Percentiles rank a stretch among this genome's conserved stretches.
These are phyloP conservation scores for Henricia sp. DNA, from an alignment of 53 echinoderm and acorn worm species.

Conservation along the genomic window DNA sequence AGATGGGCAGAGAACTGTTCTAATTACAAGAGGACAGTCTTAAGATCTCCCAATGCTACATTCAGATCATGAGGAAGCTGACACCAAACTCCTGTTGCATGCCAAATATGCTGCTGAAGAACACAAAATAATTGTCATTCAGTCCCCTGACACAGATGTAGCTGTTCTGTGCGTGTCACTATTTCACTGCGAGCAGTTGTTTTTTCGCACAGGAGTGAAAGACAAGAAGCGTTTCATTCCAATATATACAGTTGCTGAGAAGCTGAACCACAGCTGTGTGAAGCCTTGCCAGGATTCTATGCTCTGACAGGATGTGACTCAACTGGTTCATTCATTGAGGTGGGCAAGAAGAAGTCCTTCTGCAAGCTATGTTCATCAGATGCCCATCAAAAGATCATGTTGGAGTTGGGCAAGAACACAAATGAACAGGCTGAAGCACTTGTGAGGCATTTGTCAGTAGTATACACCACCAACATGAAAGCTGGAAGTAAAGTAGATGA, in stretches of 20 bases:
- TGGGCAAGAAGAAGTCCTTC: slow-evolving; percentile 65
- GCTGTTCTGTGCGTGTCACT: slow-evolving; percentile 52
- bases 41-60: neutral
- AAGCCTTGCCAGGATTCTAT: slow-evolving; percentile 60
- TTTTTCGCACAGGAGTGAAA: slow-evolving; percentile 66
- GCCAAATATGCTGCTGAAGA: slow-evolving; percentile 44
- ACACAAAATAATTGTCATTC: slow-evolving; percentile 42
- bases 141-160: slow-evolving; percentile 73
- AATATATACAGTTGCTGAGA: slow-evolving; percentile 11
- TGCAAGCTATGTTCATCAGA: no score
- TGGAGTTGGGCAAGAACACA: neutral
- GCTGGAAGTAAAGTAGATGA: slow-evolving; percentile 10
- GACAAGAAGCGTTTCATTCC: slow-evolving; percentile 59
- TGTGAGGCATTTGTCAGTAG: slow-evolving; percentile 54
- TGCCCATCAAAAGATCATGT: slow-evolving; percentile 34
- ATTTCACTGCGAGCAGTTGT: slow-evolving; percentile 35
- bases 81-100: slow-evolving; percentile 70
- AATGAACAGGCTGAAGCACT: slow-evolving; percentile 5
- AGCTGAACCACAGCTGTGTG: neutral
- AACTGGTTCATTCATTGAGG: slow-evolving; percentile 61
- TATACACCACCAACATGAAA: slow-evolving; percentile 17
- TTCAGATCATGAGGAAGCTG: slow-evolving; percentile 73
- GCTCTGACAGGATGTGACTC: slow-evolving; percentile 71
- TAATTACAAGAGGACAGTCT: no score
- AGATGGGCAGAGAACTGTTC: neutral